These are phyloP conservation scores for Pseudotriccus pelzelni DNA, from an alignment of 2,797 vertebrate species.

Conservation along the genomic window DNA sequence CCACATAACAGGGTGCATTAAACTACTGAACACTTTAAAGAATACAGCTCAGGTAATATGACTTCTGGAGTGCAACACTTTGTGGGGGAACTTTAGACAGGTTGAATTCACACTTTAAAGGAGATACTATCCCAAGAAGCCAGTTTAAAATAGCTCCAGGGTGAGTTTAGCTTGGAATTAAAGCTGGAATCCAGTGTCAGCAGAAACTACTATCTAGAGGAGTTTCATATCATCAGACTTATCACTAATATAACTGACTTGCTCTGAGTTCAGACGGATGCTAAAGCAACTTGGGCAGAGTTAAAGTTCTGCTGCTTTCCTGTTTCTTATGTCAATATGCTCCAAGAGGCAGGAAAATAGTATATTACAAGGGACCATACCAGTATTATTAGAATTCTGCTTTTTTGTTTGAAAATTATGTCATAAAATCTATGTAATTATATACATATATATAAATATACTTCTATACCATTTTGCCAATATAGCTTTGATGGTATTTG, in stretches of 20 bases:
- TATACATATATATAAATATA: fast-evolving
- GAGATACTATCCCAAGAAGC: background rate
- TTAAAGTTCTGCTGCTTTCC: background rate
- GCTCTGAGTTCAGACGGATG: background rate
- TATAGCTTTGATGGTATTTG: background rate
- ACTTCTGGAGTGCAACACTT: background rate
- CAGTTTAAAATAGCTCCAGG: background rate
- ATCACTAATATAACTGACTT: background rate
- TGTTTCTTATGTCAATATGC: background rate
- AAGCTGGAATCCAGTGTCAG: background rate
- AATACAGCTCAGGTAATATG: background rate
- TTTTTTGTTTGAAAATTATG: background rate
- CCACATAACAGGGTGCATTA: background rate
- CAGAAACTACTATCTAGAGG: background rate
- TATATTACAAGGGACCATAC: background rate
- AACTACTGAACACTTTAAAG: background rate
- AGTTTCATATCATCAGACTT: background rate
- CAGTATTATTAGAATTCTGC: background rate
- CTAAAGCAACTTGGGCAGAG: background rate
- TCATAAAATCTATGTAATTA: background rate
- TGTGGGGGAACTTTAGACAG: background rate
- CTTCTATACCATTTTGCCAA: background rate
- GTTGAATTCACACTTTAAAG: background rate
- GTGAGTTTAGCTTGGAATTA: background rate
- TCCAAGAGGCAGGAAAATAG: background rate